phyloP scores from a whole-genome alignment of 2,113 vertebrate genomes.

The Oryzias curvinotus region DNA sequence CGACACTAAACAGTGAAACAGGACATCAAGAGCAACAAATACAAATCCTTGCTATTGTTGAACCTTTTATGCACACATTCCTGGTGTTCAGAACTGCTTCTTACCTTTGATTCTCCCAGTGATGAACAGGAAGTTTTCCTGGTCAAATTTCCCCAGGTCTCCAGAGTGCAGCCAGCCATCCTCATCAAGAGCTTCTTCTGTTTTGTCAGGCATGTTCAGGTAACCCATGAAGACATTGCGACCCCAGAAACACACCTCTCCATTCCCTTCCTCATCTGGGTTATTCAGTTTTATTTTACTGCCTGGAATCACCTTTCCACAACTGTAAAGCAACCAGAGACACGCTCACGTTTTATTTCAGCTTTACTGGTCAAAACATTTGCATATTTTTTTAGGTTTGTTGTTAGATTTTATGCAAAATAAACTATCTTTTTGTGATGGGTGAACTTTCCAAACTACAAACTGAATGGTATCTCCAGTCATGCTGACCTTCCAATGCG shows the following conservation, averaged over 20 bases:
- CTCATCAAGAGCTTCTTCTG: slow-evolving; percentile 69
- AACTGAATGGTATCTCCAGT: background rate
- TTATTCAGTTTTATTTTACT: slow-evolving; percentile 73
- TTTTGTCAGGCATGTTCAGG: slow-evolving; percentile 76
- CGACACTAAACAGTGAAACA: too few relatives aligned
- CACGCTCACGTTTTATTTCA: background rate
- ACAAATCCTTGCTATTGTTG: too few relatives aligned
- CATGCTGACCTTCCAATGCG: slow-evolving; percentile 68
- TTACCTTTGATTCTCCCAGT: slow-evolving; percentile 83
- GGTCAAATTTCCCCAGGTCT: slow-evolving; percentile 73
- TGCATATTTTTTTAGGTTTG: background rate
- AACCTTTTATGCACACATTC: too few relatives aligned
- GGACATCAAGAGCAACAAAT: too few relatives aligned
- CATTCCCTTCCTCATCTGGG: slow-evolving; percentile 68
- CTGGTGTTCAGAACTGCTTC: background rate
- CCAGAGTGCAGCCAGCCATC: slow-evolving; percentile 82
- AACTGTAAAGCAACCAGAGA: slow-evolving; percentile 54
- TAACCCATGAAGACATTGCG: slow-evolving; percentile 84
- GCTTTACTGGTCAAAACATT: background rate
- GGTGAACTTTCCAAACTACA: too few relatives aligned
- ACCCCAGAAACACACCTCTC: slow-evolving; percentile 83
- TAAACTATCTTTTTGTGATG: background rate
- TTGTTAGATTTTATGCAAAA: background rate
- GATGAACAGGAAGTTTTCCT: slow-evolving; percentile 73
- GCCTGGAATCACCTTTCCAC: slow-evolving; percentile 73